phyloP scores from a whole-genome alignment of 2,113 vertebrate genomes.

The Pteruthius melanotis region DNA sequence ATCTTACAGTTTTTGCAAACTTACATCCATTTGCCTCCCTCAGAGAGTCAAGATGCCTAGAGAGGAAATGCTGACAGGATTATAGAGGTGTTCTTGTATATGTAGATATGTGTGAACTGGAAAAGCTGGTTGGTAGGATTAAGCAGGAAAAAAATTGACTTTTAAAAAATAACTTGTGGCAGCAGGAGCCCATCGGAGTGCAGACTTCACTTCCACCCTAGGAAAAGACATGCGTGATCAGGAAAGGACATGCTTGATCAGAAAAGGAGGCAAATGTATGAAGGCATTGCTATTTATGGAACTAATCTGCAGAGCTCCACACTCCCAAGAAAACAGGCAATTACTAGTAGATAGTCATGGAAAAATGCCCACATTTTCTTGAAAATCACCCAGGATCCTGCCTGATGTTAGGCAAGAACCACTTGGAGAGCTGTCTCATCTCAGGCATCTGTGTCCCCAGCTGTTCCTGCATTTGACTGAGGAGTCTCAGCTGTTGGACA shows the following conservation, averaged over 20 bases:
- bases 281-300: background rate
- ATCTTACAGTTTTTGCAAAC: background rate
- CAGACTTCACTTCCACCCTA: background rate
- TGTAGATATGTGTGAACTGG: background rate
- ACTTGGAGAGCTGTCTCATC: background rate
- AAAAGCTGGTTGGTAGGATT: background rate
- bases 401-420: background rate
- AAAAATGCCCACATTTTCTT: background rate
- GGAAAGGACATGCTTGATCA: background rate
- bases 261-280: background rate
- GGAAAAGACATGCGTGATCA: background rate
- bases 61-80: background rate
- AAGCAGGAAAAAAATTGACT: background rate
- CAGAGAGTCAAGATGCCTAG: background rate
- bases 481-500: background rate
- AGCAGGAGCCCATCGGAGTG: background rate
- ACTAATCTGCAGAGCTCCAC: background rate
- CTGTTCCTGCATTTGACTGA: background rate
- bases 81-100: background rate
- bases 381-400: background rate
- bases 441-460: background rate
- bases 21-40: fast-evolving
- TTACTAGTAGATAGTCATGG: background rate
- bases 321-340: background rate
- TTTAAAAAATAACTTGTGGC: background rate